A percentile compares a stretch with the other conserved stretches of the same genome.
These are phyloP conservation scores for Mola mola DNA, from an alignment of 2,113 vertebrate genomes.

Conservation along the genomic window DNA sequence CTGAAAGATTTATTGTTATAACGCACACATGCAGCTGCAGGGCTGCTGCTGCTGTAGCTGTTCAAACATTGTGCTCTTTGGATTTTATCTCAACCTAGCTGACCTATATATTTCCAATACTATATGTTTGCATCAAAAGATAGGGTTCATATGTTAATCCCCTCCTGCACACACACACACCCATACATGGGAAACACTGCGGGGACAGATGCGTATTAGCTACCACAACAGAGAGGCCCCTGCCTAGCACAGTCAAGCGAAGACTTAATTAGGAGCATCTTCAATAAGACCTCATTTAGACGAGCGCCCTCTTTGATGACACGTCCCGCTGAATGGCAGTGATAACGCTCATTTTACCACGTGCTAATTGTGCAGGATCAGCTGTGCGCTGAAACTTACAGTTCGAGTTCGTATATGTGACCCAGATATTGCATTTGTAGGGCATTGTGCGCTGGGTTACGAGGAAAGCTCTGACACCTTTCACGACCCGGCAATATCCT, in stretches of 20 bases:
- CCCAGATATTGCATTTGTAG: constrained; percentile 43
- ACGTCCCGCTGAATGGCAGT: neutral
- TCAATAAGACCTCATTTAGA: no score
- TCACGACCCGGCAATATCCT: constrained; percentile 6
- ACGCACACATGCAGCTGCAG: no score
- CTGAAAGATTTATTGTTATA: no score
- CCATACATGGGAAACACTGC: constrained; percentile 25
- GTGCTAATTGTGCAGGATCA: neutral
- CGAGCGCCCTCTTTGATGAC: constrained; percentile 1
- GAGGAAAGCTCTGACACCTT: constrained; percentile 30
- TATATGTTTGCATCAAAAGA: constrained; percentile 29
- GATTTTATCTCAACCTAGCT: constrained; percentile 1
- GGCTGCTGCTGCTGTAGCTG: no score
- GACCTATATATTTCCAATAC: constrained; percentile 38
- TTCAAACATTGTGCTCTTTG: no score
- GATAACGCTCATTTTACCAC: neutral
- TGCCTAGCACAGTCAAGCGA: constrained; percentile 8
- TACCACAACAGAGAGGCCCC: neutral
- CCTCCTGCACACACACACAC: neutral
- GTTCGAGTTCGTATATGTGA: constrained; percentile 18
- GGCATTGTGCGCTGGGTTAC: constrained; percentile 35
- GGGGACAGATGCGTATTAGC: constrained; percentile 35
- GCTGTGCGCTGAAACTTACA: neutral
- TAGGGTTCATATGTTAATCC: constrained; percentile 12
- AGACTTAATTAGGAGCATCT: constrained; percentile 32